These are phyloP conservation scores for Ypsolopha scabrella DNA, from an alignment of 2,888 invertebrate species.

Conservation along the genomic window DNA sequence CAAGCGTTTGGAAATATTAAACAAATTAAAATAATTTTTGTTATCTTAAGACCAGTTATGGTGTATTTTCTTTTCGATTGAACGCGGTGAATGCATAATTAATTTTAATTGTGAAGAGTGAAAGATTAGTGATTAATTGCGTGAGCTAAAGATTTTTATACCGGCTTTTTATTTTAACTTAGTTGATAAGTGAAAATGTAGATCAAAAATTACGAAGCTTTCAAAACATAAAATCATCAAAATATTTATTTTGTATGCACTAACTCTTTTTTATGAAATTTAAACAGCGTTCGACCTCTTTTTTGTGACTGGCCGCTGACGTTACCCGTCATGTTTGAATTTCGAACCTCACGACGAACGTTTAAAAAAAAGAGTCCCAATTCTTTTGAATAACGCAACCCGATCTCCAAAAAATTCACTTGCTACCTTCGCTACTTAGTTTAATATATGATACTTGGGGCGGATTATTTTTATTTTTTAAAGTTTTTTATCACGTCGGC, in stretches of 20 bases:
- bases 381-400: constrained; percentile 45
- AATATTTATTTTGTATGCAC: no score
- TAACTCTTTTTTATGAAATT: not conserved
- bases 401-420: constrained; percentile 63
- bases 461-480: constrained; percentile 39
- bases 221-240: no score
- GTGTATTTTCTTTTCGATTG: constrained; percentile 54
- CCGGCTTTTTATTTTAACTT: no score
- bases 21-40: constrained; percentile 9
- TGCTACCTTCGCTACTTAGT: constrained; percentile 70
- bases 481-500: constrained; percentile 43
- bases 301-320: constrained; percentile 47
- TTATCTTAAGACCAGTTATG: constrained; percentile 61
- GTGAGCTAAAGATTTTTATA: constrained; percentile 7
- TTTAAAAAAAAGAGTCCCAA: constrained; percentile 29
- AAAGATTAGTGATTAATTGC: constrained; percentile 3
- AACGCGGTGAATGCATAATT: constrained; percentile 65
- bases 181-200: no score
- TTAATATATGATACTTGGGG: constrained; percentile 66
- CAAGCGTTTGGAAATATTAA: no score
- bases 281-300: constrained; percentile 15
- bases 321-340: constrained; percentile 56
- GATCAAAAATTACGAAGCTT: no score
- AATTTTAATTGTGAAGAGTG: constrained; percentile 13
- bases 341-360: constrained; percentile 41